A percentile compares a stretch with the other conserved stretches of the same genome.
These are phyloP conservation scores for Drosophila recens DNA, from an alignment of 2,888 invertebrate species.

Conservation along the genomic window DNA sequence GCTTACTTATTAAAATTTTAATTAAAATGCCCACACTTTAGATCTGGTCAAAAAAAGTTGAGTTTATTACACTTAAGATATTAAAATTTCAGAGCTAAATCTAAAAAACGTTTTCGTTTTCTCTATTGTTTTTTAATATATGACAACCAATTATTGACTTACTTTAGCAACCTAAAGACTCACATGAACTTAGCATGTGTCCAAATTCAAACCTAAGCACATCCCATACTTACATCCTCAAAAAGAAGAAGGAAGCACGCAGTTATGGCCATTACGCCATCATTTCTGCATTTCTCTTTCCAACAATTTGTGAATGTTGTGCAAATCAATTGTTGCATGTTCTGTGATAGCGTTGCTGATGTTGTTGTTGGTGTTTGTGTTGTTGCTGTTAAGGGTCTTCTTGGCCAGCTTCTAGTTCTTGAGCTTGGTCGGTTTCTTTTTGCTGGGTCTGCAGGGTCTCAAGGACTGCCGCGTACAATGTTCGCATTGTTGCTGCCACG, in stretches of 20 bases:
- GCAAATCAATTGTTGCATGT: constrained; percentile 38
- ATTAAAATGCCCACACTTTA: no score
- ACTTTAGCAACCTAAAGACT: no score
- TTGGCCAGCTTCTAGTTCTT: constrained; percentile 6
- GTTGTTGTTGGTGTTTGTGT: not conserved
- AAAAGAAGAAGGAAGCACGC: not conserved
- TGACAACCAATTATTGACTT: no score
- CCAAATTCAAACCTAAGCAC: no score
- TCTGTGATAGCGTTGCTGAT: not conserved
- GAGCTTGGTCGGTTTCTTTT: constrained; percentile 12
- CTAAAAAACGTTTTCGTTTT: no score
- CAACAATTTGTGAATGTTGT: constrained; percentile 34
- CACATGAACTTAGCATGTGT: no score
- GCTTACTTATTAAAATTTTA: no score
- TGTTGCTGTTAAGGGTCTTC: constrained; percentile 20
- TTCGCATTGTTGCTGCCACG: constrained; percentile 8
- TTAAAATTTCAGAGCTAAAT: no score
- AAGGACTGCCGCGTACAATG: constrained; percentile 2
- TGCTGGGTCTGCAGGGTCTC: not conserved
- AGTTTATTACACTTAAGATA: no score
- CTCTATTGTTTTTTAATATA: no score
- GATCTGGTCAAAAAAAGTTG: no score
- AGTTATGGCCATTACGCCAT: constrained; percentile 8
- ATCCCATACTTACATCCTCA: not conserved
- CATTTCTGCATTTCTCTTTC: constrained; percentile 20